phyloP scores from a whole-genome alignment of 37 sponge, comb jelly and placozoan species.

The Tethya wilhelma region DNA sequence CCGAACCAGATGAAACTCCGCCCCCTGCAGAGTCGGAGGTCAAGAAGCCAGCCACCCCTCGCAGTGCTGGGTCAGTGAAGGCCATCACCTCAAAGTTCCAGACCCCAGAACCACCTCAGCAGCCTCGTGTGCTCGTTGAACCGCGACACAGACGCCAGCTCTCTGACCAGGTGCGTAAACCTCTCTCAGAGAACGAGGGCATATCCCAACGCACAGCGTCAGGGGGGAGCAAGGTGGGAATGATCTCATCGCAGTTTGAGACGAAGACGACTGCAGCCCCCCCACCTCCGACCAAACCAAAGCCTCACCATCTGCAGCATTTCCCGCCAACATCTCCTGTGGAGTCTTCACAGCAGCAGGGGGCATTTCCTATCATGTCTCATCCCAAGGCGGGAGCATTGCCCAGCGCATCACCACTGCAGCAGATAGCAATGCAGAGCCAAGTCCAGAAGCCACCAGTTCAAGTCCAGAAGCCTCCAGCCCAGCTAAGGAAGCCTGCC shows the following conservation, averaged over 20 bases:
- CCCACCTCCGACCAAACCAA: conserved; percentile 14
- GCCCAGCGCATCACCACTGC: conserved; percentile 29
- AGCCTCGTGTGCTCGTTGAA: conserved; percentile 31
- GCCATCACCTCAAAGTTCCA: conserved; percentile 42
- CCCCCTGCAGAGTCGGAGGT: background rate
- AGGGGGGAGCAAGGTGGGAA: conserved; percentile 20
- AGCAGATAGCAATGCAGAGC: conserved; percentile 19
- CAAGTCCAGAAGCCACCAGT: conserved; percentile 11
- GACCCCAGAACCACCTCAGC: conserved; percentile 6
- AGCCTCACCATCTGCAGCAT: background rate
- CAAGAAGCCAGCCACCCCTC: background rate
- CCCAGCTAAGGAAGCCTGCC: background rate
- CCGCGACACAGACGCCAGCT: conserved; percentile 25
- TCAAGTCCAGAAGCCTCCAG: background rate
- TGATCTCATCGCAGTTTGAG: conserved; percentile 8
- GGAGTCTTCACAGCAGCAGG: background rate
- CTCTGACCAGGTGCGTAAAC: background rate
- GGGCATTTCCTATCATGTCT: conserved; percentile 28
- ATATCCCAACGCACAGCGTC: conserved; percentile 12
- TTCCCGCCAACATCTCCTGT: background rate
- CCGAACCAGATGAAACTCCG: background rate
- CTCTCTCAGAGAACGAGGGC: background rate
- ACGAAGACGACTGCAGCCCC: background rate
- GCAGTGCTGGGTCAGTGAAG: conserved; percentile 30
- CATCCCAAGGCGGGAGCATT: conserved; percentile 3